phyloP scores from a whole-genome alignment of 2,888 invertebrate species.

The Octodonta nipae region DNA sequence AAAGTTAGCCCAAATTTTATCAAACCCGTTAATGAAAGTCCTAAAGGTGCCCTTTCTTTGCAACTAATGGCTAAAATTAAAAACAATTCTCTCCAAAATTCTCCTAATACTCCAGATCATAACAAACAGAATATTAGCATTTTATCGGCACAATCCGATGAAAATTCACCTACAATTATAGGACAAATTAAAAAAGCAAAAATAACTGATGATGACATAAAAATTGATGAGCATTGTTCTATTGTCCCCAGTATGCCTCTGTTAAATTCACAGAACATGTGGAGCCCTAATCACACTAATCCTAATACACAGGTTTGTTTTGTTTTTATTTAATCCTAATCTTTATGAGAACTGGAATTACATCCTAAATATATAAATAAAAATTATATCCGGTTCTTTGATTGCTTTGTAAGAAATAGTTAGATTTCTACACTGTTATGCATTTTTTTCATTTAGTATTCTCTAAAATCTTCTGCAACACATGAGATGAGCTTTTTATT shows the following conservation, averaged over 20 bases:
- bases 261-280: constrained; percentile 26
- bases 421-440: too few species aligned
- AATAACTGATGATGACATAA: constrained; percentile 12
- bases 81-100: constrained; percentile 18
- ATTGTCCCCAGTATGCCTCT: constrained; percentile 32
- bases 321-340: constrained; percentile 15
- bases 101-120: constrained; percentile 14
- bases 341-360: too few species aligned
- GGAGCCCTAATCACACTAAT: constrained; percentile 21
- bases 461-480: too few species aligned
- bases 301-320: constrained; percentile 30
- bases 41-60: constrained; percentile 29
- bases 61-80: constrained; percentile 31
- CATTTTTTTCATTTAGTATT: too few species aligned
- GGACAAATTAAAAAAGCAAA: too few species aligned
- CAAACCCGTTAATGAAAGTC: constrained; percentile 28
- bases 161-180: too few species aligned
- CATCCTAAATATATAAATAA: too few species aligned
- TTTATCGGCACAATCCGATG: too few species aligned
- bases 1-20: constrained; percentile 47
- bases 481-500: too few species aligned
- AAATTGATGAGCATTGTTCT: constrained; percentile 12
- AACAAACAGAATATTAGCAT: too few species aligned
- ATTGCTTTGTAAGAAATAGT: too few species aligned
- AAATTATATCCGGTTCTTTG: too few species aligned